phyloP scores from a whole-genome alignment of 2,113 vertebrate species.

The Cinclus cinclus region DNA sequence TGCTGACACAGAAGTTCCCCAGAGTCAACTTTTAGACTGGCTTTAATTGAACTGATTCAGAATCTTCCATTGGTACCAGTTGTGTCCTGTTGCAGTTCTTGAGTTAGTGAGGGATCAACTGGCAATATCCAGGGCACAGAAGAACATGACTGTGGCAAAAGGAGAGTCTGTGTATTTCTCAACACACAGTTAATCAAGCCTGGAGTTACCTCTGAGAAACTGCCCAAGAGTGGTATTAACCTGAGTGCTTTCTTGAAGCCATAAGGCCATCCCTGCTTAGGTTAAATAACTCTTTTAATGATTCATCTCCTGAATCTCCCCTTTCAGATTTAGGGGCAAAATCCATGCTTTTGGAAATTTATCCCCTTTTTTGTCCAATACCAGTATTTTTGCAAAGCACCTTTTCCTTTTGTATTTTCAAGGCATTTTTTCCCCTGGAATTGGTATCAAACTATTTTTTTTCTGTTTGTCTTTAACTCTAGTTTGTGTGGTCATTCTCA shows the following conservation, averaged over 20 bases:
- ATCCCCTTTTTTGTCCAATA: not conserved
- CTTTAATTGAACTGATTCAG: not conserved
- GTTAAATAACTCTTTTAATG: not conserved
- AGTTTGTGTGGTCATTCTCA: not conserved
- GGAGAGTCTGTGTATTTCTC: not conserved
- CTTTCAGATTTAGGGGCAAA: not conserved
- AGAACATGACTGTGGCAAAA: not conserved
- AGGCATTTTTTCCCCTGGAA: not conserved
- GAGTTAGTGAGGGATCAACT: not conserved
- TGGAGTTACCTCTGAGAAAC: not conserved
- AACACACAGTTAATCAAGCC: not conserved
- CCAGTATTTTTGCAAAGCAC: constrained; percentile 12
- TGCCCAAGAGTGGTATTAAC: not conserved
- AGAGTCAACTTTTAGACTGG: not conserved
- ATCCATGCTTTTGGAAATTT: not conserved
- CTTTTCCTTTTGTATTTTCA: constrained; percentile 27
- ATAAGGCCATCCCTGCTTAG: not conserved
- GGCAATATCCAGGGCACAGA: not conserved
- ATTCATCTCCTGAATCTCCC: not conserved
- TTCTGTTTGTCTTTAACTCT: not conserved
- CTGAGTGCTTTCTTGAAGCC: not conserved
- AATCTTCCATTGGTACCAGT: not conserved
- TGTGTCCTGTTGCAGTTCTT: not conserved
- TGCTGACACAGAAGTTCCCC: rapidly evolving
- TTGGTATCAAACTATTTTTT: not conserved